Conservation (phyloP, 1,140 invertebrate genomes). For the Phymastichus coffea region DNA sequence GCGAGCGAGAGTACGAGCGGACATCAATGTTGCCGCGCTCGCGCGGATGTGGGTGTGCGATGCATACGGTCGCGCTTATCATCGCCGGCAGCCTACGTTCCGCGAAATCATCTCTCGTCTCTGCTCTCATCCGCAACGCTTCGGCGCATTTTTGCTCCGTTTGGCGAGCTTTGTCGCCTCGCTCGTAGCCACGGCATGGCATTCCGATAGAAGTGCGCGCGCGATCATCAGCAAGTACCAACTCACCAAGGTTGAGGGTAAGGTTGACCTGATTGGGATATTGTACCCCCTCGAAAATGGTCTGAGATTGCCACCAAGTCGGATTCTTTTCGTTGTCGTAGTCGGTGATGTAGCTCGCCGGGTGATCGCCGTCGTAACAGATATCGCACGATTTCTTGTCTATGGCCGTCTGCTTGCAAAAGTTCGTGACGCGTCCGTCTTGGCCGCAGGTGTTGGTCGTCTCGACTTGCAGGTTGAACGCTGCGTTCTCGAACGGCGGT, state of each 20-base stretch:
- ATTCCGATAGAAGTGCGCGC: no score
- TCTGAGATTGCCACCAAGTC: conserved; percentile 99
- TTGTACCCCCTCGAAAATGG: conserved; percentile 91
- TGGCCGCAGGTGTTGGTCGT: conserved; percentile 93
- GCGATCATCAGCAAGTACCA: no score
- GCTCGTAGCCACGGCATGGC: no score
- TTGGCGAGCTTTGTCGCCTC: no score
- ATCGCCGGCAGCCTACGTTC: no score
- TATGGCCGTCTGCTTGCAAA: conserved; percentile 85
- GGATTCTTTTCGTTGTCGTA: conserved; percentile 83
- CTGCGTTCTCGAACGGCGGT: conserved; percentile 95
- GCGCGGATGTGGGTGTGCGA: no score
- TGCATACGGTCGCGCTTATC: no score
- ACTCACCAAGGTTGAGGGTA: conserved; percentile 83
- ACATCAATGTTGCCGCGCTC: no score
- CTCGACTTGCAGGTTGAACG: conserved; percentile 83
- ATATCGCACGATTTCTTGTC: conserved; percentile 56
- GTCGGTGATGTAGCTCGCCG: conserved; percentile 84
- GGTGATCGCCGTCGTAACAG: conserved; percentile 66
- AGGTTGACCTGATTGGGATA: conserved; percentile 90
- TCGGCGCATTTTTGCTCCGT: no score
- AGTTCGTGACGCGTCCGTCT: conserved; percentile 71
- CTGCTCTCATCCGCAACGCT: no score
- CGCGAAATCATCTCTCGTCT: no score
- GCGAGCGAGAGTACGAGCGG: no score